These are phyloP conservation scores for Aphelenchoides avenae DNA, from an alignment of 1,140 invertebrate genomes.

Conservation along the genomic window DNA sequence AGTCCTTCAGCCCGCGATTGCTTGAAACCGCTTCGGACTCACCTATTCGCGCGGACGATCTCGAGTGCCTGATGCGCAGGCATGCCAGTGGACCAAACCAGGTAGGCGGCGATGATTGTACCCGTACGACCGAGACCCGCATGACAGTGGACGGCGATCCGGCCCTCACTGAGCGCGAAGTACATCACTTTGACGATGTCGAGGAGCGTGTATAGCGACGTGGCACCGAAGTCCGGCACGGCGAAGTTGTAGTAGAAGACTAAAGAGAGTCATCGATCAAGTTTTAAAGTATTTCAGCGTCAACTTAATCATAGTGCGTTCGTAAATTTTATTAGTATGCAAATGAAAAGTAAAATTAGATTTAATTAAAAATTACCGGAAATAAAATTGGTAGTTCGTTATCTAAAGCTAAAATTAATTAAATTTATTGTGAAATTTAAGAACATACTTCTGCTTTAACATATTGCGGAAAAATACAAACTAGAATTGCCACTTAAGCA, in stretches of 20 bases:
- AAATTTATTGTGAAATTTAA: no score
- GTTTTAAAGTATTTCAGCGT: neutral
- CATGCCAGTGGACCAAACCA: conserved; percentile 38
- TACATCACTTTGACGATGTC: conserved; percentile 46
- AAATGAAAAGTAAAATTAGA: neutral
- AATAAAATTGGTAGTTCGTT: neutral
- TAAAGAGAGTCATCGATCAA: conserved; percentile 14
- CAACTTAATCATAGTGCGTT: conserved; percentile 3
- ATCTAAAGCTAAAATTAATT: no score
- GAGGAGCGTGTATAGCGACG: conserved; percentile 17
- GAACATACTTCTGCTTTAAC: no score
- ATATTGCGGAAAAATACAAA: no score
- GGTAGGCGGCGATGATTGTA: conserved; percentile 41
- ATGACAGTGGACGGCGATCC: neutral
- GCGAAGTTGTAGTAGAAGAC: conserved; percentile 49
- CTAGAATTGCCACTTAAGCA: neutral
- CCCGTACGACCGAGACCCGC: conserved; percentile 30
- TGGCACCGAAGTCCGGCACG: conserved; percentile 42
- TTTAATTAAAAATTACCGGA: neutral
- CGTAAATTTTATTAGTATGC: neutral
- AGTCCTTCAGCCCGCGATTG: no score
- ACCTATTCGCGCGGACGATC: conserved; percentile 29
- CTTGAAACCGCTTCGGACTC: no score
- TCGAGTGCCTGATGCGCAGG: conserved; percentile 28
- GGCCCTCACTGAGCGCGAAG: conserved; percentile 35